Evolutionary conservation across 1,140 invertebrate genomes (phyloP).

Genomic region (Thaumetopoea pityocampa): DNA sequence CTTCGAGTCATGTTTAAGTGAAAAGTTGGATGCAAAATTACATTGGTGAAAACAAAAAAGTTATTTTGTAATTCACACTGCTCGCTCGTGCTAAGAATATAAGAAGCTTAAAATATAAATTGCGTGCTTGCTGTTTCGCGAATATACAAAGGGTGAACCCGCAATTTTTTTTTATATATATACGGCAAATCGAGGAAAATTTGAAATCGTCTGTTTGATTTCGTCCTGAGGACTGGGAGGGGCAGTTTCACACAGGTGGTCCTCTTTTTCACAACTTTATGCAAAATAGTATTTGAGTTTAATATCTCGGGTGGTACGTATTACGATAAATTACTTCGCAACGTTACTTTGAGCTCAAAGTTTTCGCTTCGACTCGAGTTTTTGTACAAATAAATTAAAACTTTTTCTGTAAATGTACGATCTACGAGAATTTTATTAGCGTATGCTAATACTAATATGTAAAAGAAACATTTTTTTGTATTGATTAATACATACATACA

Average conservation of each 20-base stretch:
- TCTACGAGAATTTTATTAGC: constrained; percentile 5
- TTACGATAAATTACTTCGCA: constrained; percentile 26
- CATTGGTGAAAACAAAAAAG: constrained; percentile 34
- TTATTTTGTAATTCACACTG: constrained; percentile 24
- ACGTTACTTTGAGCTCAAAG: constrained; percentile 13
- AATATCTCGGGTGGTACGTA: constrained; percentile 20
- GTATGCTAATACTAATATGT: constrained; percentile 1
- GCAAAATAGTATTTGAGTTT: constrained; percentile 28
- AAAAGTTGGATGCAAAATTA: constrained; percentile 54
- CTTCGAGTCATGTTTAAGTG: constrained; percentile 42
- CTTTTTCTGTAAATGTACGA: constrained; percentile 5
- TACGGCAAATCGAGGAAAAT: constrained; percentile 10
- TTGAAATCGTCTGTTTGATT: constrained; percentile 25
- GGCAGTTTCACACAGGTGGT: constrained; percentile 24
- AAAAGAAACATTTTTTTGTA: too few species aligned
- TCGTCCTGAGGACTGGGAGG: constrained; percentile 6
- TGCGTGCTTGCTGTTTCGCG: constrained; percentile 19
- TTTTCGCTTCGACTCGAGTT: constrained; percentile 14
- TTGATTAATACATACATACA: too few species aligned
- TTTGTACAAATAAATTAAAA: constrained; percentile 20
- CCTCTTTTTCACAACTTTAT: constrained; percentile 29
- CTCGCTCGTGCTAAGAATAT: constrained; percentile 42
- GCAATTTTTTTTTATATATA: too few species aligned
- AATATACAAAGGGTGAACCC: too few species aligned
- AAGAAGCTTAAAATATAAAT: constrained; percentile 50